Base-by-base conservation (phyloP, 2,797 vertebrate species). In the Anolis apletophallus region DNA sequence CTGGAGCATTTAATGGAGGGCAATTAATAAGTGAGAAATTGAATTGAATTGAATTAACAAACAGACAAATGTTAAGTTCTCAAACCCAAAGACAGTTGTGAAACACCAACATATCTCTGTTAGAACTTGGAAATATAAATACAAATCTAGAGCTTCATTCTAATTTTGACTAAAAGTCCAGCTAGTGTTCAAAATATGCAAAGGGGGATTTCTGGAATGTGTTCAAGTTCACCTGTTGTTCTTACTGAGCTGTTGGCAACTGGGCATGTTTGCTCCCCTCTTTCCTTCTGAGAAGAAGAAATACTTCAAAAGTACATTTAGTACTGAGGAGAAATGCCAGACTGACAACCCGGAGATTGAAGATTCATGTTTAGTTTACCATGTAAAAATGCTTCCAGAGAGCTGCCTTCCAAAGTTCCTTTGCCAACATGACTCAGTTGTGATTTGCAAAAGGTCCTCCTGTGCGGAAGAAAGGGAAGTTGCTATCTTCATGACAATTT, bases 361-460 rank as follows among this genome's bases (percentile, higher is more conserved):
- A 91, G 89, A 73, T 17, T 29, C 40, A 71, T 16, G 77, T 84
- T 91, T 89, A 84, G 77, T 84, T 91, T 89, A 84, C 69, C 83
- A 26, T 0, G 0, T 64, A 85, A 50, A 11, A 21, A 88, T 88
- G 86, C 82, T 85, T 68, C 23, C 50, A 40, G 81, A 83, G 7
- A 80, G 40, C 74, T 57, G 34, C 52, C 64, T 0, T 0, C 0
- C 46, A 88, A 80, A 0, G 32, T 75, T 52, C 68, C 87, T 88
- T 83, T 81, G 85, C 83, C 86, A 87, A 83, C 83, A 80, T 36
- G 10, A 85, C 16, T 88, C 16, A 29, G 71, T 32, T 40, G 2
- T 61, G 19, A 61, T 74, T 71, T 79, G 77, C 0, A 59, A 76
- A 74, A 89, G 89, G 82, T 73, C 82, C 83, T 52, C 64, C 9